Percentiles rank a stretch among this genome's conserved stretches.
Conservation (phyloP, 2,888 invertebrate genomes). For the Drosophila nigricruria region DNA sequence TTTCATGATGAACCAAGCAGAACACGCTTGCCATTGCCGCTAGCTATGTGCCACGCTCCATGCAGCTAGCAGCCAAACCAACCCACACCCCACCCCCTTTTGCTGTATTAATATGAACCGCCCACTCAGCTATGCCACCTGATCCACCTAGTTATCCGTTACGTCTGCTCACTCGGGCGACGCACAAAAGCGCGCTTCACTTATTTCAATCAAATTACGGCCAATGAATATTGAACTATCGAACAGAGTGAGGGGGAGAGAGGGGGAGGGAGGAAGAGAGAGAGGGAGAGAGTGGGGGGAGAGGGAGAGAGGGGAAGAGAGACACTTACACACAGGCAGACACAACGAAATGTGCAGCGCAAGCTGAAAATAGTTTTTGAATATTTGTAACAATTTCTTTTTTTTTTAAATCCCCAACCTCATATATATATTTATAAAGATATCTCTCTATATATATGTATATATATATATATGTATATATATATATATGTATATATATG, state of each 20-base stretch:
- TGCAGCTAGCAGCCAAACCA: not conserved
- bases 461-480: not conserved
- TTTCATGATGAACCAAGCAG: conserved; percentile 57
- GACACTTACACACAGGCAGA: conserved; percentile 12
- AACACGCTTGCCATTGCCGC: conserved; percentile 14
- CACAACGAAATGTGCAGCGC: conserved; percentile 33
- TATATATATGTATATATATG: not conserved
- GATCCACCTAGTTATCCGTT: conserved; percentile 13
- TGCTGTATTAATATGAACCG: not conserved
- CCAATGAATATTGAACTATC: conserved; percentile 81
- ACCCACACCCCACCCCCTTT: not conserved
- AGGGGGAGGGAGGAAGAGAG: too few relatives aligned
- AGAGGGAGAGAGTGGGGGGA: too few relatives aligned
- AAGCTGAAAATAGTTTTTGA: conserved; percentile 59
- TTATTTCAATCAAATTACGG: conserved; percentile 81
- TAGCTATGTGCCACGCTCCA: not conserved
- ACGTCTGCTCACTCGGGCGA: conserved; percentile 73
- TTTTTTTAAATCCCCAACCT: conserved; percentile 17
- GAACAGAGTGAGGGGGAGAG: too few relatives aligned
- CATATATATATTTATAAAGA: conserved; percentile 3
- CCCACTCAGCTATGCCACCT: not conserved
- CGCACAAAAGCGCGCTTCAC: conserved; percentile 73
- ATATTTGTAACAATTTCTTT: conserved; percentile 50
- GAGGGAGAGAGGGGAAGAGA: too few relatives aligned
- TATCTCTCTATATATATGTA: not conserved